Conservation (phyloP, 1,140 invertebrate genomes). For the Phymorhynchus buccinoides region DNA sequence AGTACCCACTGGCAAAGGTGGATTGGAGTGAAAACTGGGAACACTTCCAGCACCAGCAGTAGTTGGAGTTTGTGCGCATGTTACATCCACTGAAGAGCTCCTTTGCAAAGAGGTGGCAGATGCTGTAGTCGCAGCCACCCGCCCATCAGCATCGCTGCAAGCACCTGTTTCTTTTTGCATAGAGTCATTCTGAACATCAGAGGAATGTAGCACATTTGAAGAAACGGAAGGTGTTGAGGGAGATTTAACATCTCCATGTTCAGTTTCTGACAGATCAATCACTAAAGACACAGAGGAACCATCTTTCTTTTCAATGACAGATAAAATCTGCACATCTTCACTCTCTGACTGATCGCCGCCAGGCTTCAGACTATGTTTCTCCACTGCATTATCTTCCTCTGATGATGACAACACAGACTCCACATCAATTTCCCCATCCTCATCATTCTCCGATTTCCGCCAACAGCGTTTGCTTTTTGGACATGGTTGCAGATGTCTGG, state of each 20-base stretch:
- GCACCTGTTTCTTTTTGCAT: not conserved
- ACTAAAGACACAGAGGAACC: not conserved
- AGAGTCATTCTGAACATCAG: not conserved
- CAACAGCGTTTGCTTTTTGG: not conserved
- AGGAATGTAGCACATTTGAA: not conserved
- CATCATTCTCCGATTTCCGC: not conserved
- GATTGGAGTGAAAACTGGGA: not conserved
- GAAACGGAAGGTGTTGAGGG: not conserved
- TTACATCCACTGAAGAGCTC: not conserved
- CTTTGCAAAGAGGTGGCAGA: not conserved
- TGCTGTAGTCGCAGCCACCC: not conserved
- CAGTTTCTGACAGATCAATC: not conserved
- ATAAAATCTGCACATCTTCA: not conserved
- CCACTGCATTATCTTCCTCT: not conserved
- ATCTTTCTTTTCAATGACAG: not conserved
- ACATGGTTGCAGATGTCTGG: not conserved
- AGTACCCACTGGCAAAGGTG: not conserved
- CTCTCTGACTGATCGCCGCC: not conserved
- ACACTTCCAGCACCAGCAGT: not conserved
- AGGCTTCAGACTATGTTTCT: not conserved
- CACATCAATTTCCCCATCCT: not conserved
- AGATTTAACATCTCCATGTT: not conserved
- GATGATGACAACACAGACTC: not conserved
- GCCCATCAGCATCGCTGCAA: not conserved
- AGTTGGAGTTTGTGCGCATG: not conserved